Base-by-base conservation (phyloP, 2,888 invertebrate genomes). In the Iselma pallidipennis region DNA sequence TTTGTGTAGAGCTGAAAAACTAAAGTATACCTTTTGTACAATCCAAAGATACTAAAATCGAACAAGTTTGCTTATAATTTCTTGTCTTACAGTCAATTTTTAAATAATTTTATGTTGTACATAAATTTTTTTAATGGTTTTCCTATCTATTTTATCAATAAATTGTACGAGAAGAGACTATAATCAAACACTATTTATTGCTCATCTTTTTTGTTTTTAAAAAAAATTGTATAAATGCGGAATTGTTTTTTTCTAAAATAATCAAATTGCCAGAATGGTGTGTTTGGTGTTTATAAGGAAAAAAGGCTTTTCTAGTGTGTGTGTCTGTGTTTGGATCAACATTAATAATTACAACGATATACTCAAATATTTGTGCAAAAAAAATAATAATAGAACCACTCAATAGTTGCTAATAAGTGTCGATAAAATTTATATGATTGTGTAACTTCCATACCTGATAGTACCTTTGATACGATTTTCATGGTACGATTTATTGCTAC, bases 11-110 rank as follows among this genome's bases (percentile, higher is more conserved):
- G 50, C 56, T 59, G 61, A 64, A 53, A 64, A 63, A 55, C 67
- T 75, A 74, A 74, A 72, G 74, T 71, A 74, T 76, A 76, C 73
- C 76, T 81, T 81, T 81, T 80, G 77, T 81, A 80, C 80, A 78
- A 80, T 78, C 81, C 81, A 80, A 81, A 80, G 80, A 80, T 78
- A 76, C 66, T 55, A 65, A 55, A 12, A 42, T 45, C n/a, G n/a
- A n/a, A 42, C 59, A 54, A 61, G 59, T 58, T 65, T 55, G 60
- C 54, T 57, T 59, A 48, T 52, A 57, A 37, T 26, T 50, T 28
- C 28, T 29, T 31, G 23, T 28, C 28, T 29, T 31, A 16, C 48
- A 21, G 33, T 48, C 49, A 33, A 33, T 53, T 55, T 56, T 52
- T 52, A 55, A 55, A 53, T 49, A 57, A 53, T 56, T 29, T 52